A percentile compares a stretch with the other conserved stretches of the same genome.
Conservation (phyloP, 2,113 vertebrate genomes). For the Ceyx cyanopectus region DNA sequence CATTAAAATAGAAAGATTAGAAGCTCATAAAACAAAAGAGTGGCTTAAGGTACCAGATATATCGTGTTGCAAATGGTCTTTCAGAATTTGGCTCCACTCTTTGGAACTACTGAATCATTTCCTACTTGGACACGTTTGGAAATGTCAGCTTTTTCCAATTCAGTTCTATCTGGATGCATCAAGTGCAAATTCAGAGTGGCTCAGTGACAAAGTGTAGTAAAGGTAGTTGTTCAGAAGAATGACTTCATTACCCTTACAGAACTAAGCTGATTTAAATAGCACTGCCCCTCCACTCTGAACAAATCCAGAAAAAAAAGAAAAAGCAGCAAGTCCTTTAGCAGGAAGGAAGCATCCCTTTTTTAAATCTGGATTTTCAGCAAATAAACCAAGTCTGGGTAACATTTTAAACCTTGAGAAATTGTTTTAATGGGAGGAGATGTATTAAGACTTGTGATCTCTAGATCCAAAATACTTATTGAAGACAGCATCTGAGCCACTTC, state of each 20-base stretch:
- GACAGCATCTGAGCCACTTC: neutral
- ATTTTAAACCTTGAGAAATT: neutral
- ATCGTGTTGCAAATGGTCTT: conserved; percentile 48
- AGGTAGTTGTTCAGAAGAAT: neutral
- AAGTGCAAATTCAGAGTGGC: neutral
- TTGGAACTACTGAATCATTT: conserved; percentile 60
- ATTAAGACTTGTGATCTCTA: neutral
- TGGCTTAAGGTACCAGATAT: conserved; percentile 15
- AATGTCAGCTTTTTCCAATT: conserved; percentile 57
- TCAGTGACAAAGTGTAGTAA: neutral
- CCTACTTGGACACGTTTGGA: conserved; percentile 15
- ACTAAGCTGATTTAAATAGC: neutral
- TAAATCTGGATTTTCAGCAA: neutral
- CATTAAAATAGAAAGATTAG: conserved; percentile 35
- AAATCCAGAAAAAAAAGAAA: neutral
- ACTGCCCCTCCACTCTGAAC: accelerated
- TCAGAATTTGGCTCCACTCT: conserved; percentile 41
- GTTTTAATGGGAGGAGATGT: neutral
- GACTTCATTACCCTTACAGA: neutral
- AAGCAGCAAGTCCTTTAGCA: neutral
- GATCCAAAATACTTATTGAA: neutral
- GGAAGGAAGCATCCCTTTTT: neutral
- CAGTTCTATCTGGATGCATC: neutral
- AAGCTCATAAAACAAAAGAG: conserved; percentile 60
- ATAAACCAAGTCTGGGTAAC: neutral